phyloP scores from a whole-genome alignment of 2,888 invertebrate genomes.

The Drosophila falleni region DNA sequence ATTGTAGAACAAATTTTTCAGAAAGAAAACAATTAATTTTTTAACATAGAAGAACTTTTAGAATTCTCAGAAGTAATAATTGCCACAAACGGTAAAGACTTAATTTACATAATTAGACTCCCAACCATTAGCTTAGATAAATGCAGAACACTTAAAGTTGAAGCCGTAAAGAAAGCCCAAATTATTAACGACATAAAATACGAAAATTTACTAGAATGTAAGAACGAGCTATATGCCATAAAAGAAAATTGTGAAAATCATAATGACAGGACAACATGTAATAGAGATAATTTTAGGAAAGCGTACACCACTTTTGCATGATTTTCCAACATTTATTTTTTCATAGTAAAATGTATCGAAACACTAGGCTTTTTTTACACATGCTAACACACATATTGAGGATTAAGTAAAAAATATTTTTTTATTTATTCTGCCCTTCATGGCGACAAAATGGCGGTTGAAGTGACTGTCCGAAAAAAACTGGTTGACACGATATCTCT shows the following conservation, averaged over 20 bases:
- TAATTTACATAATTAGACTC: neutral
- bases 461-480: no score
- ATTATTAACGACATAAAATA: neutral
- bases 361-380: no score
- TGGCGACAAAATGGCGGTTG: no score
- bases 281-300: neutral
- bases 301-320: no score
- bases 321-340: no score
- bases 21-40: neutral
- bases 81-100: neutral
- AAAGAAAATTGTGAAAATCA: neutral
- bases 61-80: no score
- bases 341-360: no score
- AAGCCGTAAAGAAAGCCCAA: neutral
- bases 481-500: no score
- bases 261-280: neutral
- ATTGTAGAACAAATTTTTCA: neutral
- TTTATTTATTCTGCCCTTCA: no score
- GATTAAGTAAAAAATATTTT: no score
- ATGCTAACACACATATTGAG: no score
- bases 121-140: constrained; percentile 1
- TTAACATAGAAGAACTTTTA: no score
- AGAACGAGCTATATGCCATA: neutral
- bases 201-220: neutral
- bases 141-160: neutral